Evolutionary conservation across 2,888 invertebrate species (phyloP).

Genomic region (Netelia fuscicornis): DNA sequence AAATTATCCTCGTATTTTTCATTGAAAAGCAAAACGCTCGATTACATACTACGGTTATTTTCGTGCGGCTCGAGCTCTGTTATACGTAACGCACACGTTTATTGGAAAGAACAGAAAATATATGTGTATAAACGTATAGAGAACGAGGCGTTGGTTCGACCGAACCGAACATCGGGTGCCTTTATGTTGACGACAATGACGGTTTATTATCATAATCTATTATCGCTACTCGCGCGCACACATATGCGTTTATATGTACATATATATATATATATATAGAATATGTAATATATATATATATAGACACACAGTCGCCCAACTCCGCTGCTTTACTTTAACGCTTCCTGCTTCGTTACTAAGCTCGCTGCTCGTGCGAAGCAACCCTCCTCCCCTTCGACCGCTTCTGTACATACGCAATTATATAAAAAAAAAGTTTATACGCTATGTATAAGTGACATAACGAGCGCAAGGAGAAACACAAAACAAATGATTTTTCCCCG

Average conservation of each 20-base stretch:
- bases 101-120: slow-evolving; percentile 48
- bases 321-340: slow-evolving; percentile 67
- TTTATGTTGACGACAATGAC: slow-evolving; percentile 80
- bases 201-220: slow-evolving; percentile 83
- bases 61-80: not conserved
- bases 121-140: slow-evolving; percentile 36
- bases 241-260: not conserved
- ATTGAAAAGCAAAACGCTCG: not conserved
- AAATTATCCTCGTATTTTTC: slow-evolving; percentile 8
- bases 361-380: slow-evolving; percentile 44
- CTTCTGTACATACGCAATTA: slow-evolving; percentile 13
- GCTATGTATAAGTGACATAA: slow-evolving; percentile 17
- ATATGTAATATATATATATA: not conserved
- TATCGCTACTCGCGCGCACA: slow-evolving; percentile 77
- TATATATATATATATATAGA: not conserved
- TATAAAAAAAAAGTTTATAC: not conserved
- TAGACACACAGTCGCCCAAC: not conserved
- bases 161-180: slow-evolving; percentile 65
- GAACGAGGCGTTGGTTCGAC: slow-evolving; percentile 55
- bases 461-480: slow-evolving; percentile 6
- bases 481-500: not conserved
- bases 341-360: slow-evolving; percentile 67
- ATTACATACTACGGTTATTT: not conserved
- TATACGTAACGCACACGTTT: slow-evolving; percentile 12
- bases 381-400: slow-evolving; percentile 15